Base-by-base conservation (phyloP, 2,888 invertebrate genomes). In the Globia sparganii region DNA sequence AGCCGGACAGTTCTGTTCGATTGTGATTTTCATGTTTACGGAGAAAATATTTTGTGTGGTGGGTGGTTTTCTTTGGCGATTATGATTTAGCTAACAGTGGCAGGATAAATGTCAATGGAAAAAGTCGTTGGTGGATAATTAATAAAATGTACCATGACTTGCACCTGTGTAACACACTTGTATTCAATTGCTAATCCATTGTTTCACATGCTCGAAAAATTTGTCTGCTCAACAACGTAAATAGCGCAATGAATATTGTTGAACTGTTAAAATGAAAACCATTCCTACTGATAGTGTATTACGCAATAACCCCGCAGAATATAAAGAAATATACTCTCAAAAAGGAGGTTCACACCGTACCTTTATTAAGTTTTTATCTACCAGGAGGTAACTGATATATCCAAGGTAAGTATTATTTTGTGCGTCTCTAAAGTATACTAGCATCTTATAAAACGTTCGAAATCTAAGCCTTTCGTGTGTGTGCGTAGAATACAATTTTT, bases 401-500 rank as follows among this genome's bases (percentile, higher is more conserved):
- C 15, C 13, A 49, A 40, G 69, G 59, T 59, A 34, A 21, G 18
- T 25, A 28, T 76, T 75, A n/a, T 31, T 67, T n/a, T 34, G 69
- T 34, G 34, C 56, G 49, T 65, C 40, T 40, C 62, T 67, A 43
- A 67, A 67, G 56, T 64, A 37, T 56, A 49, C 28, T 34, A 74
- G 68, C 74, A 68, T 40, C 37, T 71, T 61, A 34, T 37, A n/a
- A 72, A 25, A 67, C 25, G 53, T 58, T 40, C 2, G 31, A 71
- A 71, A 56, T 68, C 49, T 68, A 70, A 81, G 77, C 74, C 71
- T 77, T 83, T 79, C 21, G 1, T 85, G 56, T n/a, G 87, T 79
- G 87, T 87, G 86, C 86, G 86, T 84, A 58, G 58, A 40, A 59
- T 69, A 90, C 87, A 86, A 88, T 90, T 88, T 90, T 89, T 88